These are phyloP conservation scores for Glyphotaelius pellucidus DNA, from an alignment of 2,888 invertebrate genomes.

Conservation along the genomic window DNA sequence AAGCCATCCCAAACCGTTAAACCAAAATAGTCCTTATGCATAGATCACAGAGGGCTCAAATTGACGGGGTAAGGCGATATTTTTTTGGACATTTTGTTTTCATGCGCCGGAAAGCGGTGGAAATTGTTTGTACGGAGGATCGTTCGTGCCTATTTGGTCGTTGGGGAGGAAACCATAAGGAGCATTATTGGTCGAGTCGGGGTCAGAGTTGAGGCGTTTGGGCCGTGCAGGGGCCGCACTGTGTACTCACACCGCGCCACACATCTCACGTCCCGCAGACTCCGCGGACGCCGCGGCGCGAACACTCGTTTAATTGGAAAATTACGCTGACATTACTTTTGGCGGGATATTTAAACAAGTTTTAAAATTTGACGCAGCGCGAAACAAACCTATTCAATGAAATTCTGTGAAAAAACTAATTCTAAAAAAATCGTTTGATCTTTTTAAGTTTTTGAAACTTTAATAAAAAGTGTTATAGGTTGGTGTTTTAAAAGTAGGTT, in stretches of 20 bases:
- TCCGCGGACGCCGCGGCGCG: slow-evolving; percentile 22
- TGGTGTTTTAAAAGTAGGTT: neutral
- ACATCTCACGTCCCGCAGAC: slow-evolving; percentile 48
- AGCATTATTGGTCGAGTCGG: slow-evolving; percentile 2
- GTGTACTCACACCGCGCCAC: slow-evolving; percentile 51
- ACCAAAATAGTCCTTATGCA: slow-evolving; percentile 52
- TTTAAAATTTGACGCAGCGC: neutral
- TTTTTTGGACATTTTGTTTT: slow-evolving; percentile 41
- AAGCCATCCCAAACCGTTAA: neutral
- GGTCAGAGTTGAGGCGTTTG: slow-evolving; percentile 4
- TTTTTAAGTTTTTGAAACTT: neutral
- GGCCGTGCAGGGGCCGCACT: neutral
- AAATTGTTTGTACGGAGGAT: neutral
- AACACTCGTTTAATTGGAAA: slow-evolving; percentile 10
- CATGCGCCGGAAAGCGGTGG: slow-evolving; percentile 43
- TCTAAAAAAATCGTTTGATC: neutral
- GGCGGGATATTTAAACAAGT: slow-evolving; percentile 4
- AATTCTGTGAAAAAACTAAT: neutral
- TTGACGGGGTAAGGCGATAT: neutral
- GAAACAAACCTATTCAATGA: neutral
- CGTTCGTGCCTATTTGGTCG: slow-evolving; percentile 2
- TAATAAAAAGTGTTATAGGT: neutral
- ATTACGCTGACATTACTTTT: neutral
- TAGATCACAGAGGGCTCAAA: neutral
- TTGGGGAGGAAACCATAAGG: neutral